These are phyloP conservation scores for Drymonia ruficornis DNA, from an alignment of 2,888 invertebrate genomes.

Conservation along the genomic window DNA sequence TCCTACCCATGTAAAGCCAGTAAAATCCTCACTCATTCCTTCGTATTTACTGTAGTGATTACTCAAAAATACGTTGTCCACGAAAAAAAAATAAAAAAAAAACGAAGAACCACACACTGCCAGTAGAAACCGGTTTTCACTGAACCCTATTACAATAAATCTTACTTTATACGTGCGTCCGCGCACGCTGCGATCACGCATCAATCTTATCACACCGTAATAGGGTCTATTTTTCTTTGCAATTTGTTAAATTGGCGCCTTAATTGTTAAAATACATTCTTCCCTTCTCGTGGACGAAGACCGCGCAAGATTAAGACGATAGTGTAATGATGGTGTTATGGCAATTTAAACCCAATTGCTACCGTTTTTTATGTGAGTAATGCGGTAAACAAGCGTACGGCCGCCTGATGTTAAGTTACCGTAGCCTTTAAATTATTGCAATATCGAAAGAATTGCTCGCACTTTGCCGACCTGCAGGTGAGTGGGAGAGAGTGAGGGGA, in stretches of 20 bases:
- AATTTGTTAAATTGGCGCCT: slow-evolving; percentile 46
- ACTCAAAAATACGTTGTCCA: neutral
- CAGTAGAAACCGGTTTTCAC: slow-evolving; percentile 54
- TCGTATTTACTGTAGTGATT: neutral
- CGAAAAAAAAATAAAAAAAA: slow-evolving; percentile 6
- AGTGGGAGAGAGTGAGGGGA: too few relatives aligned
- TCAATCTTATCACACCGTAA: slow-evolving; percentile 29
- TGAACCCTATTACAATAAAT: slow-evolving; percentile 57
- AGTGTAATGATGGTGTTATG: neutral
- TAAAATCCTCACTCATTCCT: neutral
- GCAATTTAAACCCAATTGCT: neutral
- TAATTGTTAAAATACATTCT: slow-evolving; percentile 57
- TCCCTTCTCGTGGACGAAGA: slow-evolving; percentile 53
- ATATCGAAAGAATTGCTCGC: too few relatives aligned
- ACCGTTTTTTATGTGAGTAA: neutral
- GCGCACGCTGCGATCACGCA: slow-evolving; percentile 16
- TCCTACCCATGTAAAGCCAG: neutral
- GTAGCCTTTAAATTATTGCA: too few relatives aligned
- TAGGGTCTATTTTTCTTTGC: slow-evolving; percentile 44
- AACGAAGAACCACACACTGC: slow-evolving; percentile 26
- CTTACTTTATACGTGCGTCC: slow-evolving; percentile 52
- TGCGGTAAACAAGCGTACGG: too few relatives aligned
- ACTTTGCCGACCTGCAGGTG: too few relatives aligned
- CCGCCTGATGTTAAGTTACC: too few relatives aligned
- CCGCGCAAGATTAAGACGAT: slow-evolving; percentile 2